Evolutionary conservation across 1,140 invertebrate genomes (phyloP), one percentile per base, ranked within the genome.

Genomic region (Drosophila quadrilineata): DNA sequence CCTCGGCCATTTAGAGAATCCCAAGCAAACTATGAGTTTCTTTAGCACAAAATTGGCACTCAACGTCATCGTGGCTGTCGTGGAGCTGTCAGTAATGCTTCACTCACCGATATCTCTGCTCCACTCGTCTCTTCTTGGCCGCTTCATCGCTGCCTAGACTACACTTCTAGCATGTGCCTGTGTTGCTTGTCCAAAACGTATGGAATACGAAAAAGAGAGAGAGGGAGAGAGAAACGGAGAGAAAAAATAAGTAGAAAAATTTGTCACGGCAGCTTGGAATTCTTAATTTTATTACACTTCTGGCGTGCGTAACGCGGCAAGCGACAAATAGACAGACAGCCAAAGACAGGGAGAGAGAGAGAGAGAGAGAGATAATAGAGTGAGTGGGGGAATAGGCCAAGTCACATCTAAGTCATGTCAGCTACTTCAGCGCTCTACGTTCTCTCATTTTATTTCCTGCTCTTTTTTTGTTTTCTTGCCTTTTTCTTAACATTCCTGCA

Each of bases 251-350:
- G n/a, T n/a, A n/a, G n/a, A 79, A 62, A 71, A 85, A 86, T 87
- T 87, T 87, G 82, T 87, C 84, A 87, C 84, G 84, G 84, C 82
- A 87, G 84, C 82, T 87, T 82, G 82, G 82, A 87, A 87, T 87
- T 87, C 76, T 77, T 87, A 87, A 87, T 87, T 87, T 87, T 87
- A 87, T 87, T 87, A 84, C 82, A 71, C 59, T 82, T 84, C 75
- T 82, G 70, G 70, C 58, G 57, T 76, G 59, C 64, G 75, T 66
- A 72, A 66, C 66, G 65, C 41, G 56, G 54, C 64, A 49, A 74
- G 59, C 58, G 73, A 60, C 70, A 53, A 58, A 46, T 57, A 70
- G 62, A 67, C 58, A 67, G 48, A 67, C 48, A 41, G 59, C 9
- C 21, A 35, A 29, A n/a, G 6, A 29, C 17, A 45, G 14, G 48